phyloP scores from a whole-genome alignment of 2,113 vertebrate genomes.

The Siphamia tubifer region DNA sequence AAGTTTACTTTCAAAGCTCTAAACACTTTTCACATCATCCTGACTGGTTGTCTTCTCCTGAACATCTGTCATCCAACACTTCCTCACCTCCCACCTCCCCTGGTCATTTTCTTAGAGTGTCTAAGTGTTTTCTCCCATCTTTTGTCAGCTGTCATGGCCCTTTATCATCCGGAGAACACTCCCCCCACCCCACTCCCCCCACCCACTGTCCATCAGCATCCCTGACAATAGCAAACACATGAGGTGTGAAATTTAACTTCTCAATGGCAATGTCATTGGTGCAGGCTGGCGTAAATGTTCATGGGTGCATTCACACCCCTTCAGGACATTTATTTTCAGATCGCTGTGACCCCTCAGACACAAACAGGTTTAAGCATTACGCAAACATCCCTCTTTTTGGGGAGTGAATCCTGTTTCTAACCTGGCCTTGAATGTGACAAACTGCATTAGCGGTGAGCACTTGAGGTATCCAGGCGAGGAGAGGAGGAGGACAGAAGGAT shows the following conservation, averaged over 20 bases:
- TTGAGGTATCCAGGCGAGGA: conserved; percentile 40
- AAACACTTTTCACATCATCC: no score
- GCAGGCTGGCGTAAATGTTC: neutral
- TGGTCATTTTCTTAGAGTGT: neutral
- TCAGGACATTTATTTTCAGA: conserved; percentile 11
- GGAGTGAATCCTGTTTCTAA: conserved; percentile 33
- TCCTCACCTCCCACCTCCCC: neutral
- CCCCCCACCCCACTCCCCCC: conserved; percentile 35
- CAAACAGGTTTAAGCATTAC: neutral
- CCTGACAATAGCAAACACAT: conserved; percentile 39
- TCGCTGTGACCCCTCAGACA: neutral
- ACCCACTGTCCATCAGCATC: conserved; percentile 55
- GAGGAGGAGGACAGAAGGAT: conserved; percentile 17
- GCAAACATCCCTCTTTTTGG: neutral
- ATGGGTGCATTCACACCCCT: neutral
- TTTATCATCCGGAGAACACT: conserved; percentile 25
- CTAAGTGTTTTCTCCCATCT: neutral
- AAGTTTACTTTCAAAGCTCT: no score
- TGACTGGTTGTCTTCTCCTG: neutral
- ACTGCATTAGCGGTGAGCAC: conserved; percentile 46
- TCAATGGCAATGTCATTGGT: conserved; percentile 2
- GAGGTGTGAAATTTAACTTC: conserved; percentile 63
- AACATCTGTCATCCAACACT: neutral
- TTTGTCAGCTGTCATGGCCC: conserved; percentile 38
- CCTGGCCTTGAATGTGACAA: conserved; percentile 70